Conservation (phyloP, 2,888 invertebrate species). For the Hydriomena furcata region DNA sequence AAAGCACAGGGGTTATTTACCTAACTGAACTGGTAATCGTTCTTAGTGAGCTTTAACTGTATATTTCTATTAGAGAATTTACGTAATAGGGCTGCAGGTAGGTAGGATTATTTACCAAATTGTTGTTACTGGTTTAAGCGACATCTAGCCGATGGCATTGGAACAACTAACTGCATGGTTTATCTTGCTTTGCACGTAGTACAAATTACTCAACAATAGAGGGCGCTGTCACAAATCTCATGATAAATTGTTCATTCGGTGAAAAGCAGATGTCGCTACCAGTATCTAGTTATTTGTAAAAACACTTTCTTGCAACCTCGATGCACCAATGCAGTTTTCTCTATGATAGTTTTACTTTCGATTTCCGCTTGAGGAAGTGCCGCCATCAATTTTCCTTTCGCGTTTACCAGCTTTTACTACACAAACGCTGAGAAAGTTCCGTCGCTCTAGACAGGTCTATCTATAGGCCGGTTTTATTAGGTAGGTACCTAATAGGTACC, state of each 20-base stretch:
- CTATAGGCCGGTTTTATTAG: too few species aligned
- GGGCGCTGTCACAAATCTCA: conserved; percentile 41
- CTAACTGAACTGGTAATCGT: too few species aligned
- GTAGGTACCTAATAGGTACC: too few species aligned
- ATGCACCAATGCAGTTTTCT: conserved; percentile 66
- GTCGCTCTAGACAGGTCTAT: neutral
- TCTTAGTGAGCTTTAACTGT: too few species aligned
- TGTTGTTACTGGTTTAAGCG: conserved; percentile 31
- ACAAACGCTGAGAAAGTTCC: conserved; percentile 56
- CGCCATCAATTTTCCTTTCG: conserved; percentile 71
- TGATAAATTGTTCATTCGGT: conserved; percentile 18
- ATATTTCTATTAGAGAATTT: too few species aligned
- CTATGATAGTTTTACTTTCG: conserved; percentile 73
- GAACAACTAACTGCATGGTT: conserved; percentile 31
- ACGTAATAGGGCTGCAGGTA: neutral
- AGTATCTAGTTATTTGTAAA: conserved; percentile 1
- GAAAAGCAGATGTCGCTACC: conserved; percentile 54
- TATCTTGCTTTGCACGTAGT: conserved; percentile 20
- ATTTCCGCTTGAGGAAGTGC: conserved; percentile 80
- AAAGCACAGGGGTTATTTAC: too few species aligned
- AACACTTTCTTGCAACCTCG: conserved; percentile 13
- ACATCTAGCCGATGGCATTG: conserved; percentile 44
- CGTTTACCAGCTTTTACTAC: conserved; percentile 70
- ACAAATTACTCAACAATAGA: conserved; percentile 42
- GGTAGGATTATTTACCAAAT: conserved; percentile 2